Evolutionary conservation across 2,113 vertebrate genomes (phyloP).

Genomic region (Zapornia atra): DNA sequence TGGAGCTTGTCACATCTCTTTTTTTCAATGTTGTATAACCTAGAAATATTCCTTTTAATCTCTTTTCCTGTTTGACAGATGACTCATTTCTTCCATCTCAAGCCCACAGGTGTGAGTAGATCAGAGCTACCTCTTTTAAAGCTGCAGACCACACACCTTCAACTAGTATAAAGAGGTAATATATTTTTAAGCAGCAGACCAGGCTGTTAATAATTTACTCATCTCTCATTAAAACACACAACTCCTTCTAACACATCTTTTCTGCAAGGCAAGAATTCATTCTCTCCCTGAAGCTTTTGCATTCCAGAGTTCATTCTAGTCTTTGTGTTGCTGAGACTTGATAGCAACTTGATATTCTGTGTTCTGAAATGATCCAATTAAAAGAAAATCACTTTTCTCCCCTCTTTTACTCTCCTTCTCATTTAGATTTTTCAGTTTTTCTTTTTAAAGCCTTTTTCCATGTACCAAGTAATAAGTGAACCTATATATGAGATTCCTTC

Average conservation of each 20-base stretch:
- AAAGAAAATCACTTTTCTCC: neutral
- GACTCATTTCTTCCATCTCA: neutral
- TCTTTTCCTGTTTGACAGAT: neutral
- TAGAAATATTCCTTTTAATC: neutral
- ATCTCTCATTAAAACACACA: neutral
- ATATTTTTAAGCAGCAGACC: neutral
- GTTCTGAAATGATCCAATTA: neutral
- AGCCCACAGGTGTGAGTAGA: neutral
- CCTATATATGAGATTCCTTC: neutral
- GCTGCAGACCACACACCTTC: neutral
- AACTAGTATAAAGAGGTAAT: neutral
- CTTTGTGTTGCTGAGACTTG: neutral
- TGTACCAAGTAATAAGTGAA: neutral
- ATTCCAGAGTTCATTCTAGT: neutral
- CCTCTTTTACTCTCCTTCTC: neutral
- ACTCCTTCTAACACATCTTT: neutral
- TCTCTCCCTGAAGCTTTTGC: neutral
- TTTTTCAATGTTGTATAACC: neutral
- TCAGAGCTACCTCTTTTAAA: neutral
- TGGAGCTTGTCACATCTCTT: neutral
- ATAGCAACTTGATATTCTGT: neutral
- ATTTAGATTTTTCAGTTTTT: neutral
- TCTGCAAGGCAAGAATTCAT: neutral
- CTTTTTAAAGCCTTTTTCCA: neutral
- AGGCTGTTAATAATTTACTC: neutral